Evolutionary conservation across 2,113 vertebrate genomes (phyloP), one percentile per base, ranked within the genome.

Genomic region (Anolis sagrei): DNA sequence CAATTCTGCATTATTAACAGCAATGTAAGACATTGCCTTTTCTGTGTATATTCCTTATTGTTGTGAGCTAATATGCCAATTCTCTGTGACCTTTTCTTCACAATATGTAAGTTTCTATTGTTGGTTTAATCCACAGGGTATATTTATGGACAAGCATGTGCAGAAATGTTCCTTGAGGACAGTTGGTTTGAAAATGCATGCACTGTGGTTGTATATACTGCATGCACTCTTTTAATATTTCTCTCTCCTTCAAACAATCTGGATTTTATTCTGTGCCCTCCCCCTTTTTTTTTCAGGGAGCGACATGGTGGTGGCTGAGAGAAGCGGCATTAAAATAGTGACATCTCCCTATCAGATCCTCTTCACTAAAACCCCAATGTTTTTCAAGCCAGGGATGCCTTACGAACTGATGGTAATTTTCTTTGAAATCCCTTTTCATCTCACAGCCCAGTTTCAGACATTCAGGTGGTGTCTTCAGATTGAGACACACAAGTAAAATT

Each of bases 371-470:
- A 98, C 97, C 0, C 95, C 98, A 58, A 97, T 95, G 91, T 98
- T 92, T 95, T 99, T 97, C 95, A 98, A 98, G 91, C 98, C 98
- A 0, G 97, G 96, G 83, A 97, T 98, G 97, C 96, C 98, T 80
- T 98, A 98, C 0, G 95, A 97, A 75, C 90, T 98, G 66, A 92
- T 2, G 97, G 98, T 80, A 66, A 96, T 32, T 23, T 64, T 39
- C 18, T 27, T 64, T 64, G 62, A 19, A 64, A 16, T 79, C 18
- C 39, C 61, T 39, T 2, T 72, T 2, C 0, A 29, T 36, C 44
- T 29, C 5, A 62, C 10, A 11, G 25, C 23, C 19, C n/a, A 58
- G 54, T 14, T 58, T 3, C 54, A 61, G n/a, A 10, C 21, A 27
- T 11, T 2, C 4, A n/a, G 3, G 10, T 1, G 10, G n/a, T 36